These are phyloP conservation scores for Silurus asotus DNA, from an alignment of 2,113 vertebrate species.

Conservation along the genomic window DNA sequence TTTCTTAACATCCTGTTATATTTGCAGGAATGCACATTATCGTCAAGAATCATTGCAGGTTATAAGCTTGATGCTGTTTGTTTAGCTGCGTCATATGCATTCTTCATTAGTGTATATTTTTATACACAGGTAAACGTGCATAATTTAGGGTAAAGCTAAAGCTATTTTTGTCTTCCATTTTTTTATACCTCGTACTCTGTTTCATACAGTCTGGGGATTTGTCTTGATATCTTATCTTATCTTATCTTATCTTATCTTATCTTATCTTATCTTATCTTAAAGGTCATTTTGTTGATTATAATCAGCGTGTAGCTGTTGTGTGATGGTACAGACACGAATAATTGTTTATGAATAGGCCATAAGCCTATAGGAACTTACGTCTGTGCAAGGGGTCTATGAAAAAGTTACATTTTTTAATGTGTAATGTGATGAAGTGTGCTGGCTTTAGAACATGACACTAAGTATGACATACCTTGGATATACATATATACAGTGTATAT, in stretches of 20 bases:
- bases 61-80: neutral
- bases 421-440: neutral
- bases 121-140: neutral
- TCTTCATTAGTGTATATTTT: neutral
- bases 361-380: neutral
- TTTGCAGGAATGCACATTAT: neutral
- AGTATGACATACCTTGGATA: neutral
- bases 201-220: neutral
- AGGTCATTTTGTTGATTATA: too few relatives aligned
- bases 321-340: too few relatives aligned
- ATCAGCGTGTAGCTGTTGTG: neutral
- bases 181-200: neutral
- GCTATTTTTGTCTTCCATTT: neutral
- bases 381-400: neutral
- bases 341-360: neutral
- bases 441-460: neutral
- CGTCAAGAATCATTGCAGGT: neutral
- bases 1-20: neutral
- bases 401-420: neutral
- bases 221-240: too few relatives aligned
- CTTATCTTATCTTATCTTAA: too few relatives aligned
- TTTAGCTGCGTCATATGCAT: neutral
- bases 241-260: too few relatives aligned
- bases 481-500: neutral
- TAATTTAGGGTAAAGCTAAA: neutral